Percentiles rank a stretch among this genome's conserved stretches.
These are phyloP conservation scores for Drosophila athabasca DNA, from an alignment of 1,140 invertebrate species.

Conservation along the genomic window DNA sequence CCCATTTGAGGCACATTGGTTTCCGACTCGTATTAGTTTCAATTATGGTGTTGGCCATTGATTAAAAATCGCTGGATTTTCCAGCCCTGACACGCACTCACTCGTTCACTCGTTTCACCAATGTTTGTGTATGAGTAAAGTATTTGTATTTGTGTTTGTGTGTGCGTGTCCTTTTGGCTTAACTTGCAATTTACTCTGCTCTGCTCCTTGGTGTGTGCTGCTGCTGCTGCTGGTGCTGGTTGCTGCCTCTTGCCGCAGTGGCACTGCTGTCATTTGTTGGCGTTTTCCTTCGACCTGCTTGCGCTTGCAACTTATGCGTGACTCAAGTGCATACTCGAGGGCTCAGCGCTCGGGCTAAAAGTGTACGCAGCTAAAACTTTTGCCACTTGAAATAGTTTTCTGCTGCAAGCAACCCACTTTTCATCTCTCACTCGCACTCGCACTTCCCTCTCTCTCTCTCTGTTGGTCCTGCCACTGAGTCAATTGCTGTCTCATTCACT, in stretches of 20 bases:
- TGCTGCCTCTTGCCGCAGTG: slow-evolving; percentile 13
- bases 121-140: not conserved
- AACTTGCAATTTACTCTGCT: slow-evolving; percentile 69
- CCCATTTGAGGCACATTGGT: not conserved
- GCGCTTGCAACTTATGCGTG: slow-evolving; percentile 77
- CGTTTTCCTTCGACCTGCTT: slow-evolving; percentile 66
- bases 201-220: slow-evolving; percentile 25
- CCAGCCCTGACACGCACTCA: slow-evolving; percentile 45
- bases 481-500: slow-evolving; percentile 59
- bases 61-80: slow-evolving; percentile 35
- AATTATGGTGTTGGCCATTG: slow-evolving; percentile 23
- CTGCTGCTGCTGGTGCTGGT: slow-evolving; percentile 4
- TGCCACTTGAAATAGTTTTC: slow-evolving; percentile 77
- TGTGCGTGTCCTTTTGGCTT: slow-evolving; percentile 76
- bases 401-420: slow-evolving; percentile 37
- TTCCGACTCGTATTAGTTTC: slow-evolving; percentile 32
- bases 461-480: too few species aligned
- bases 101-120: slow-evolving; percentile 6
- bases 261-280: slow-evolving; percentile 69
- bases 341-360: slow-evolving; percentile 66
- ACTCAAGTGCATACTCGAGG: slow-evolving; percentile 77
- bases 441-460: too few species aligned
- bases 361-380: slow-evolving; percentile 79
- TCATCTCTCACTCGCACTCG: slow-evolving; percentile 9
- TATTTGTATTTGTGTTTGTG: slow-evolving; percentile 27